Evolutionary conservation across 2,888 invertebrate species (phyloP), one percentile per base, ranked within the genome.

Genomic region (Agapostemon virescens): DNA sequence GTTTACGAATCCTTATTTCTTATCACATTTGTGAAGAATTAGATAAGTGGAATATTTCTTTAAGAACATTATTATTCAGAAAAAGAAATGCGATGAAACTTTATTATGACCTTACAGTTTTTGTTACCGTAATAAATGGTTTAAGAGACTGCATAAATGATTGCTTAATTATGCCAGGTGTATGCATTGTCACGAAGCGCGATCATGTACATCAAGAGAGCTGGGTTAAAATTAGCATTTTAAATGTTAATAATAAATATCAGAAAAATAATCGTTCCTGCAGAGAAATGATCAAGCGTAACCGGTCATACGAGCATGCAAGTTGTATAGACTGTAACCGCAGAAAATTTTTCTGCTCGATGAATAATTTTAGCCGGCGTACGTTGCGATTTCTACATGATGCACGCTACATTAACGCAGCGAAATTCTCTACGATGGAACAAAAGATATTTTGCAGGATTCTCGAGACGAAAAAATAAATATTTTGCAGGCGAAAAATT

Each of bases 291-390:
- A 26, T 42, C 55, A 40, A 33, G 55, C 20, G 55, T 30, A 36
- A 68, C 74, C 74, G 68, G 74, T 74, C 68, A 13, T 23, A 33
- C 68, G n/a, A 38, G 52, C 40, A 2, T 3, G n/a, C 38, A 30
- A 38, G 26, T 40, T 30, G 63, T 23, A 26, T n/a, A 23, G 42
- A 45, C 23, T 42, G 23, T 33, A 45, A 23, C 63, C 36, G 15
- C 40, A 30, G 52, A 67, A 17, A 30, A 58, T 45, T 63, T 45
- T 63, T 71, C 58, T 23, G 17, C 23, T 11, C 61, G n/a, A 61
- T 13, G 63, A 71, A 71, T 45, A 71, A 45, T 63, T 45, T 63
- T 30, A 49, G n/a, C n/a, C 9, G 9, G 42, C 30, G 42, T 42
- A 23, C 17, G 42, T 61, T 23, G 70, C 61, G 30, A 33, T 33